These are phyloP conservation scores for Hiodon alosoides DNA, from an alignment of 2,113 vertebrate genomes.

Conservation along the genomic window DNA sequence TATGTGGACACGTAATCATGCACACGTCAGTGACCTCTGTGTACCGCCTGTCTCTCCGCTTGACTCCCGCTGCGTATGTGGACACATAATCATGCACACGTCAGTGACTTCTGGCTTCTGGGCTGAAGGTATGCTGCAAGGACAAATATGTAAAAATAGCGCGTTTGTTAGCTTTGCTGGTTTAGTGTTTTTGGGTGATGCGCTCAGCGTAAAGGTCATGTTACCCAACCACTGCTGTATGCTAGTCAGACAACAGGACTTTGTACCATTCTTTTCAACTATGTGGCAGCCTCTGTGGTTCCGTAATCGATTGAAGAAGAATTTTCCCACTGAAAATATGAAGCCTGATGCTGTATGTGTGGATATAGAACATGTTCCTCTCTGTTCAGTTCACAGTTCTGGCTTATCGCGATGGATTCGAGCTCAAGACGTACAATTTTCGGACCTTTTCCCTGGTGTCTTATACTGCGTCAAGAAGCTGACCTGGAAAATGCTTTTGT, in stretches of 20 bases:
- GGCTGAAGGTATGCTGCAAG: constrained; percentile 31
- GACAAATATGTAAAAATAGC: constrained; percentile 41
- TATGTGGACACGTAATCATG: no score
- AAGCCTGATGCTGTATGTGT: no score
- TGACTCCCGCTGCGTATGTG: no score
- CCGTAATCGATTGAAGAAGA: background rate
- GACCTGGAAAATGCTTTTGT: background rate
- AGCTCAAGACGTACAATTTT: no score
- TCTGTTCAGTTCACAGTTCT: no score
- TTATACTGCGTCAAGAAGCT: background rate
- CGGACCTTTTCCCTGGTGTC: background rate
- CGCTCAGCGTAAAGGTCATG: constrained; percentile 36
- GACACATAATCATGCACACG: no score
- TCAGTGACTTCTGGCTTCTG: background rate
- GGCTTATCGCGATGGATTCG: no score
- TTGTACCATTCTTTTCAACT: background rate
- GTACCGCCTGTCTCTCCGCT: no score
- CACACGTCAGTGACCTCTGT: no score
- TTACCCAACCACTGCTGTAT: constrained; percentile 29
- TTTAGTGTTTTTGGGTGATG: background rate
- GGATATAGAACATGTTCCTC: no score
- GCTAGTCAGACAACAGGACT: background rate
- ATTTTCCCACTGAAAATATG: no score
- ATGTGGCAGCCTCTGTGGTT: background rate
- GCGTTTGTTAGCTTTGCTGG: constrained; percentile 40